phyloP scores from a whole-genome alignment of 2,113 vertebrate genomes.

The Tor tambroides region DNA sequence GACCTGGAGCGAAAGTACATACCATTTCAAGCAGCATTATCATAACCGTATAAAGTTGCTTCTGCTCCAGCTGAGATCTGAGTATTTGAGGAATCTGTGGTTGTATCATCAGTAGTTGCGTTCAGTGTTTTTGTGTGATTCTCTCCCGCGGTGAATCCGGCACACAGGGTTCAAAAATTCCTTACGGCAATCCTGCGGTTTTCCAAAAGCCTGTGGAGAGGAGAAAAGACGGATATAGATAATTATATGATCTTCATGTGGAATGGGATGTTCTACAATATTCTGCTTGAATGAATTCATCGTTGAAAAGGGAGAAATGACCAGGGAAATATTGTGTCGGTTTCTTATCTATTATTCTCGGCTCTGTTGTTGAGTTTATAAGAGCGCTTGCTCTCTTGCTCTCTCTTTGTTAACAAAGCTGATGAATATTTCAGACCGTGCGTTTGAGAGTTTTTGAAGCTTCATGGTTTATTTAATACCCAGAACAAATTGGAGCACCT shows the following conservation, averaged over 20 bases:
- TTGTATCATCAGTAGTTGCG: conserved; percentile 27
- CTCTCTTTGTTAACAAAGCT: conserved; percentile 64
- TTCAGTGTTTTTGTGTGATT: conserved; percentile 13
- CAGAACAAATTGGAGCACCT: conserved; percentile 61
- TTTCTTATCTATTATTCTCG: conserved; percentile 25
- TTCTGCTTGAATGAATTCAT: not conserved
- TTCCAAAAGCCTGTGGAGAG: not conserved
- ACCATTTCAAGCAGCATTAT: not conserved
- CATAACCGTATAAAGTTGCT: not conserved
- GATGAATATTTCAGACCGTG: conserved; percentile 75
- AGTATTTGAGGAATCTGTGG: conserved; percentile 19
- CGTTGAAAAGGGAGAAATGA: conserved; percentile 9
- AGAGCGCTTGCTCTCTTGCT: conserved; percentile 48
- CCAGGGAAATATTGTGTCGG: conserved; percentile 31
- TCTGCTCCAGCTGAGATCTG: conserved; percentile 21
- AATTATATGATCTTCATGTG: conserved; percentile 27
- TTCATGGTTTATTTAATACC: conserved; percentile 77
- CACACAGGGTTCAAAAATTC: conserved; percentile 37
- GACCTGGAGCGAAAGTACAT: not conserved
- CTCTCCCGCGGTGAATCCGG: conserved; percentile 19
- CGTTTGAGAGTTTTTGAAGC: conserved; percentile 58
- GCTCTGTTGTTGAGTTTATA: conserved; percentile 36
- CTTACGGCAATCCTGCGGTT: conserved; percentile 6
- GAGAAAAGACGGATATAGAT: not conserved
- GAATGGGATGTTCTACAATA: conserved; percentile 26